Conservation (phyloP, 2,797 vertebrate species). For the Betta splendens region DNA sequence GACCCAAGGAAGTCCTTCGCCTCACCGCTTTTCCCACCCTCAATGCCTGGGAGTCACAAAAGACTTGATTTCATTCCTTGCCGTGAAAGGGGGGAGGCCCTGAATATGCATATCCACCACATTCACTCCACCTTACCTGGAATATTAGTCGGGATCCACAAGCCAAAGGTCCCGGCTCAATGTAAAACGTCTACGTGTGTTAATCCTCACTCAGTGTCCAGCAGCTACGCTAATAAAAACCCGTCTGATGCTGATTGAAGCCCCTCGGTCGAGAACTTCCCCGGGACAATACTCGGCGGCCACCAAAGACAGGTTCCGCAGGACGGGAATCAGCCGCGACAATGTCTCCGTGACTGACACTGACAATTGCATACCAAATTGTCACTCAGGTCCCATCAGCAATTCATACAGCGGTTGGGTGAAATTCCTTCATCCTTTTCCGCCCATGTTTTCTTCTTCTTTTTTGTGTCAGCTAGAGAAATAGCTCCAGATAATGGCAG, state of each 20-base stretch:
- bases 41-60: slow-evolving; percentile 62
- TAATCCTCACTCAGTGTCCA: slow-evolving; percentile 20
- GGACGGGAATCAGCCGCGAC: slow-evolving; percentile 53
- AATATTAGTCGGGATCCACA: slow-evolving; percentile 47
- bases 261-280: slow-evolving; percentile 20
- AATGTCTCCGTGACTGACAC: slow-evolving; percentile 71
- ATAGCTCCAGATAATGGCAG: slow-evolving; percentile 78
- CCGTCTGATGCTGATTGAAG: slow-evolving; percentile 26
- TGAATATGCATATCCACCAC: slow-evolving; percentile 59
- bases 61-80: slow-evolving; percentile 48
- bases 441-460: slow-evolving; percentile 54
- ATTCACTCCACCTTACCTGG: slow-evolving; percentile 45
- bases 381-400: slow-evolving; percentile 75
- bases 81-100: slow-evolving; percentile 42
- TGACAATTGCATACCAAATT: slow-evolving; percentile 79
- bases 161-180: slow-evolving; percentile 33
- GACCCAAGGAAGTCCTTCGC: slow-evolving; percentile 38
- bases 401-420: slow-evolving; percentile 70
- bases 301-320: slow-evolving; percentile 34
- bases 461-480: slow-evolving; percentile 68
- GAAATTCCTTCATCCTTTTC: slow-evolving; percentile 69
- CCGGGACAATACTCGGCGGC: slow-evolving; percentile 22
- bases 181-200: slow-evolving; percentile 12
- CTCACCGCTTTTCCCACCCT: slow-evolving; percentile 65
- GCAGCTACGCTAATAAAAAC: slow-evolving; percentile 22